Evolutionary conservation across 2,888 invertebrate genomes (phyloP).

Genomic region (Netelia virgata): DNA sequence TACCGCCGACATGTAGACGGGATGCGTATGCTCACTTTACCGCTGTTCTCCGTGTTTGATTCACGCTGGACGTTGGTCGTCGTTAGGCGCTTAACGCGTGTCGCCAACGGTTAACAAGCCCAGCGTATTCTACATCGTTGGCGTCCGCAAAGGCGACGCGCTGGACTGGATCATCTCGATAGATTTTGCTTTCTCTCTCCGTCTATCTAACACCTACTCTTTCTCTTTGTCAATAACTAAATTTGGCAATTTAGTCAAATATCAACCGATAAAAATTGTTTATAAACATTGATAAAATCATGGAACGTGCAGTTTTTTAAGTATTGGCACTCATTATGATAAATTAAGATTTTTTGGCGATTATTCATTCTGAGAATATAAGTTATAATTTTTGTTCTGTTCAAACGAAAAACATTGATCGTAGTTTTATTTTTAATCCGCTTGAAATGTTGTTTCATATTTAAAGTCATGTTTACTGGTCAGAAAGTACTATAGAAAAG

Average conservation of each 20-base stretch:
- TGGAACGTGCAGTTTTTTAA: too few relatives aligned
- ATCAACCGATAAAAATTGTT: too few relatives aligned
- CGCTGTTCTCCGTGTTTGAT: slow-evolving; percentile 36
- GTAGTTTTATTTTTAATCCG: too few relatives aligned
- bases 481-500: too few relatives aligned
- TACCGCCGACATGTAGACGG: slow-evolving; percentile 1
- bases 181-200: slow-evolving; percentile 2
- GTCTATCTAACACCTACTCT: neutral
- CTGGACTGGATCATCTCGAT: slow-evolving; percentile 24
- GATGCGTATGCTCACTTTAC: slow-evolving; percentile 32
- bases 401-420: too few relatives aligned
- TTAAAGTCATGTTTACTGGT: too few relatives aligned
- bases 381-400: too few relatives aligned
- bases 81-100: slow-evolving; percentile 61
- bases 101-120: slow-evolving; percentile 55
- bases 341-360: too few relatives aligned
- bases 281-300: too few relatives aligned
- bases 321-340: too few relatives aligned
- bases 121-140: slow-evolving; percentile 19
- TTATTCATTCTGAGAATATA: too few relatives aligned
- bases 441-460: too few relatives aligned
- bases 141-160: neutral
- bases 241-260: neutral
- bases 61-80: slow-evolving; percentile 49
- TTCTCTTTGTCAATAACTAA: neutral